phyloP scores from a whole-genome alignment of 2,113 vertebrate genomes.

The Apodemus sylvaticus region DNA sequence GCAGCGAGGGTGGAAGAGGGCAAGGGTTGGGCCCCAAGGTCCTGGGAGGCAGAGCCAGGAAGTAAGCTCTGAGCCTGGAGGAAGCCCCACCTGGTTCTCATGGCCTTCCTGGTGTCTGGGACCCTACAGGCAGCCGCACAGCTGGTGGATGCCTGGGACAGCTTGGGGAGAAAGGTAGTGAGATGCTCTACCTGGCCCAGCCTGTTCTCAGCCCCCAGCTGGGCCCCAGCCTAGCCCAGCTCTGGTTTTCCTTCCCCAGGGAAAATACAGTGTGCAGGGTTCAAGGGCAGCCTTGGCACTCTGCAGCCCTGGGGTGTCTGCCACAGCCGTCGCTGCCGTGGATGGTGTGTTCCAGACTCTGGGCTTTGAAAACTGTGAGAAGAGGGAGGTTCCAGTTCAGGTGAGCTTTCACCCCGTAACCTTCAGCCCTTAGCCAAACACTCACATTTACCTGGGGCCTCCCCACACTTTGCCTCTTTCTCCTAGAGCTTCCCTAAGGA shows the following conservation, averaged over 20 bases:
- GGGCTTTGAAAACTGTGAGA: constrained; percentile 47
- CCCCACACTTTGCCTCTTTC: not conserved
- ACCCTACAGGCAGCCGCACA: constrained; percentile 47
- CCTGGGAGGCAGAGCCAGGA: not conserved
- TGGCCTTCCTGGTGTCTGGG: constrained; percentile 73
- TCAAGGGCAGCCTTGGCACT: constrained; percentile 55
- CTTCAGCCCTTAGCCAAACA: no score
- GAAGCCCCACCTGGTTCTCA: not conserved
- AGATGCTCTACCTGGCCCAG: not conserved
- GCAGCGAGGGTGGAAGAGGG: not conserved
- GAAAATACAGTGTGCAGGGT: constrained; percentile 44
- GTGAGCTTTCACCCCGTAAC: not conserved
- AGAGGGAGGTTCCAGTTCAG: not conserved
- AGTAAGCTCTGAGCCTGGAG: not conserved
- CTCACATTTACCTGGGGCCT: not conserved
- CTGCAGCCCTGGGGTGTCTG: constrained; percentile 14
- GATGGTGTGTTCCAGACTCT: constrained; percentile 40
- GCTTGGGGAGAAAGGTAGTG: constrained; percentile 68
- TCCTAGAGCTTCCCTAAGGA: constrained; percentile 52
- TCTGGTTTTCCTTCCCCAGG: constrained; percentile 58
- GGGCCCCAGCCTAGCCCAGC: not conserved
- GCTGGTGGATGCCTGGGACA: constrained; percentile 24
- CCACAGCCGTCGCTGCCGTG: not conserved
- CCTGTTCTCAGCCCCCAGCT: no score
- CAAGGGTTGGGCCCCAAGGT: not conserved